These are phyloP conservation scores for Sinosuthora webbiana DNA, from an alignment of 2,113 vertebrate species.

Conservation along the genomic window DNA sequence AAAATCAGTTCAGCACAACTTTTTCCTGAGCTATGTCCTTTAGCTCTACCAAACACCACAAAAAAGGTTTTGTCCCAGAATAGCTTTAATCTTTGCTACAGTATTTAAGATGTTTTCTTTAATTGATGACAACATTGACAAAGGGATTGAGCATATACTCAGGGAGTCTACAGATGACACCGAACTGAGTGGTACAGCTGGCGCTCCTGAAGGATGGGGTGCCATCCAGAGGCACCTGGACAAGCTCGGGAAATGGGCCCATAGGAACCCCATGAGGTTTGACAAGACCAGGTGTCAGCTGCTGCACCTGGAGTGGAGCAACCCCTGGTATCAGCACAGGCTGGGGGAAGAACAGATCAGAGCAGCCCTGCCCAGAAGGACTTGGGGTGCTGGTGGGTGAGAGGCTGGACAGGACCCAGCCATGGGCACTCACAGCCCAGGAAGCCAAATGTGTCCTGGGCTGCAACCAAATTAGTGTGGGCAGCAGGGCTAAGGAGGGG, in stretches of 20 bases:
- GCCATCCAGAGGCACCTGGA: not conserved
- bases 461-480: not conserved
- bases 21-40: not conserved
- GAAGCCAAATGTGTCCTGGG: rapidly evolving
- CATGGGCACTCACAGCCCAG: not conserved
- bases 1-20: not conserved
- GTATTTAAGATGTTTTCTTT: not conserved
- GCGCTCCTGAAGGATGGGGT: not conserved
- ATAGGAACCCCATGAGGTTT: not conserved
- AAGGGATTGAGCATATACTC: not conserved
- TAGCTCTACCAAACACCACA: not conserved
- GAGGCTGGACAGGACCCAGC: not conserved
- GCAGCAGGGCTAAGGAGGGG: not conserved
- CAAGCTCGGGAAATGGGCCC: not conserved
- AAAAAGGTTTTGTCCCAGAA: not conserved
- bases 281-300: not conserved
- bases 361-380: not conserved
- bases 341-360: not conserved
- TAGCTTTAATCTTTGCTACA: not conserved
- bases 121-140: not conserved
- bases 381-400: not conserved
- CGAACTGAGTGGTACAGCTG: not conserved
- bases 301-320: not conserved
- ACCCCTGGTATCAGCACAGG: not conserved
- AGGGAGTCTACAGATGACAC: not conserved